Evolutionary conservation across 2,797 vertebrate species (phyloP).

Genomic region (Ctenopoma kingsleyae): DNA sequence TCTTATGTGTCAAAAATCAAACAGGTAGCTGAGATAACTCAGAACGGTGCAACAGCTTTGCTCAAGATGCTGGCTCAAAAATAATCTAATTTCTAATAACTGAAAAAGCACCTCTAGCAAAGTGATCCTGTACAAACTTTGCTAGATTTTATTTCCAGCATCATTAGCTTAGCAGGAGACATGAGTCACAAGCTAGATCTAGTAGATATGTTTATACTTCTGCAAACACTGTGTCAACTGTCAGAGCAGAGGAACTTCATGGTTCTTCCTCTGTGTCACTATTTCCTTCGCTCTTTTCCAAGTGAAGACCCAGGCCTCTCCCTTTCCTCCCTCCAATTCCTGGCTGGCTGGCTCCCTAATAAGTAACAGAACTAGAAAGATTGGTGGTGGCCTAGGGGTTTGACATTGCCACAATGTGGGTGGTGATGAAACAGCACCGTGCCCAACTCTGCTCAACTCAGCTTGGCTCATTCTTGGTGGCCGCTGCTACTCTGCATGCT

Average conservation of each 20-base stretch:
- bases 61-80: slow-evolving; percentile 32
- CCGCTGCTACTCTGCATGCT: slow-evolving; percentile 73
- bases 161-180: slow-evolving; percentile 65
- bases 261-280: slow-evolving; percentile 48
- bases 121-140: slow-evolving; percentile 45
- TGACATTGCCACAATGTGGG: slow-evolving; percentile 84
- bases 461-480: slow-evolving; percentile 73
- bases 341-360: slow-evolving; percentile 75
- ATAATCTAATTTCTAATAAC: slow-evolving; percentile 37
- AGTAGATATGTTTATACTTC: slow-evolving; percentile 49
- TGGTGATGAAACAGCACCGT: slow-evolving; percentile 81
- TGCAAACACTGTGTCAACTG: slow-evolving; percentile 68
- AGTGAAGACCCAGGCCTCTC: slow-evolving; percentile 35
- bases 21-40: slow-evolving; percentile 39
- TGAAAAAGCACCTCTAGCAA: slow-evolving; percentile 35
- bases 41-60: slow-evolving; percentile 23
- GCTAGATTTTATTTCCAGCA: slow-evolving; percentile 35
- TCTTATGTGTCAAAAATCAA: slow-evolving; percentile 23
- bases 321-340: slow-evolving; percentile 41
- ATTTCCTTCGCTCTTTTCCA: slow-evolving; percentile 54
- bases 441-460: slow-evolving; percentile 68
- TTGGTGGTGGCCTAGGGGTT: slow-evolving; percentile 77
- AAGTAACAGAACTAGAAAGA: slow-evolving; percentile 74
- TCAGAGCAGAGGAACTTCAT: slow-evolving; percentile 58
- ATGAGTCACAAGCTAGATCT: slow-evolving; percentile 64